Percentiles rank a stretch among this genome's conserved stretches.
phyloP scores from a whole-genome alignment of 2,797 vertebrate species.

The Apodemus agrarius region DNA sequence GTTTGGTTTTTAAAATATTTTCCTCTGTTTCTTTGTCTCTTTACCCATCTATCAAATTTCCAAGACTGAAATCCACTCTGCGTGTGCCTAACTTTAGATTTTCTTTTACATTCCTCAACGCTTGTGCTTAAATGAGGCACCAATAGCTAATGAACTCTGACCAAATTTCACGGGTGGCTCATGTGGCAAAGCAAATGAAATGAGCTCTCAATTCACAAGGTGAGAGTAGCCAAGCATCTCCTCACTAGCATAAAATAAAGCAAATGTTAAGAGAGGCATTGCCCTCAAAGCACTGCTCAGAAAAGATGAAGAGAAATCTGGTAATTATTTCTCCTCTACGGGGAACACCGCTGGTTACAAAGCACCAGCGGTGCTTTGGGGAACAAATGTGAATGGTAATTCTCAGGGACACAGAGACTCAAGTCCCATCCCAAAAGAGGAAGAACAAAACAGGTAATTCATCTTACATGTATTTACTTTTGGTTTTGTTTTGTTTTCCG shows the following conservation, averaged over 20 bases:
- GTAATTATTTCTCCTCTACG: neutral
- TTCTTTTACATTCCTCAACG: neutral
- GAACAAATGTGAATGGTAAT: constrained; percentile 39
- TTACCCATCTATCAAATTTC: constrained; percentile 37
- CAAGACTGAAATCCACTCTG: constrained; percentile 30
- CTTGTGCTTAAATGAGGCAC: constrained; percentile 31
- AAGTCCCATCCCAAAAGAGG: neutral
- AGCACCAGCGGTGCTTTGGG: too few relatives aligned
- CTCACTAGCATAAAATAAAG: constrained; percentile 9
- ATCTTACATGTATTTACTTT: neutral
- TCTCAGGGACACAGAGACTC: neutral
- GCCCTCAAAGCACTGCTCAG: neutral
- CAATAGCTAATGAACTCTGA: constrained; percentile 23
- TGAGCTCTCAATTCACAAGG: neutral
- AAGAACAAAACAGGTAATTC: neutral
- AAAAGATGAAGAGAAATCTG: neutral
- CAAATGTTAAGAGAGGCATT: neutral
- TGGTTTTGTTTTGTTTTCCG: neutral
- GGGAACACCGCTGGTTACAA: neutral
- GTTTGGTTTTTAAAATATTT: neutral
- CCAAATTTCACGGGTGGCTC: neutral
- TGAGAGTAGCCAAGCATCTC: neutral
- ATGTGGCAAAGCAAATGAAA: neutral
- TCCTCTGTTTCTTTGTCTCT: neutral
- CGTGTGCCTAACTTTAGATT: constrained; percentile 1